A percentile compares a stretch with the other conserved stretches of the same genome.
Evolutionary conservation across 2,113 vertebrate species (phyloP).

Genomic region (Scartelaos histophorus): DNA sequence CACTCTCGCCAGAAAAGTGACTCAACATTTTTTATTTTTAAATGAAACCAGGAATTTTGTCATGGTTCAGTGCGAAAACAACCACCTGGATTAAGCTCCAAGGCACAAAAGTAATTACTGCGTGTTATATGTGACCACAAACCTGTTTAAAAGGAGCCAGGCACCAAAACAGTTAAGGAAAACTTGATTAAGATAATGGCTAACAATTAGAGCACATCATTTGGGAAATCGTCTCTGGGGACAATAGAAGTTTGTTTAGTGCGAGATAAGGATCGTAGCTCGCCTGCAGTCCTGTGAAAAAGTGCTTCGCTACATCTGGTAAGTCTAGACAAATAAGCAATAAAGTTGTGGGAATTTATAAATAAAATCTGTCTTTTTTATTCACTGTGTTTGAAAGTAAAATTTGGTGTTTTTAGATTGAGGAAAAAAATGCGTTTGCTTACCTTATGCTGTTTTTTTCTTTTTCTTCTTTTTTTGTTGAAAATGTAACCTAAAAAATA

Average conservation of each 20-base stretch:
- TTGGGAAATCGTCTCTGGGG: conserved; percentile 2
- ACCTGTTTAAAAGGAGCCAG: background rate
- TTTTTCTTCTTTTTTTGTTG: no score
- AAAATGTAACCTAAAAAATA: no score
- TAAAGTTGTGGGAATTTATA: no score
- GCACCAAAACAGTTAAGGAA: background rate
- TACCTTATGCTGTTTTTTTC: no score
- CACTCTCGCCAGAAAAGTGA: no score
- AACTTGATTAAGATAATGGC: conserved; percentile 8
- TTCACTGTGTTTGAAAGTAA: no score
- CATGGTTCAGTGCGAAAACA: background rate
- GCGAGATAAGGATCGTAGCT: background rate
- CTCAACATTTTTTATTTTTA: background rate
- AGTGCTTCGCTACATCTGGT: background rate
- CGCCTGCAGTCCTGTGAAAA: background rate
- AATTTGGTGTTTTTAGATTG: no score
- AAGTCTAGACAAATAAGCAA: background rate
- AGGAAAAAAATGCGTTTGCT: no score
- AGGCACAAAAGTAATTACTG: background rate
- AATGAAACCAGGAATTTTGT: background rate
- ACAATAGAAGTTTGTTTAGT: background rate
- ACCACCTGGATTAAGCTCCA: background rate
- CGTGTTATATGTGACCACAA: background rate
- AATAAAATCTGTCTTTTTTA: no score
- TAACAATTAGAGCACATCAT: background rate